Conservation (phyloP, 2,888 invertebrate species). For the Nematopogon swammerdamellus region DNA sequence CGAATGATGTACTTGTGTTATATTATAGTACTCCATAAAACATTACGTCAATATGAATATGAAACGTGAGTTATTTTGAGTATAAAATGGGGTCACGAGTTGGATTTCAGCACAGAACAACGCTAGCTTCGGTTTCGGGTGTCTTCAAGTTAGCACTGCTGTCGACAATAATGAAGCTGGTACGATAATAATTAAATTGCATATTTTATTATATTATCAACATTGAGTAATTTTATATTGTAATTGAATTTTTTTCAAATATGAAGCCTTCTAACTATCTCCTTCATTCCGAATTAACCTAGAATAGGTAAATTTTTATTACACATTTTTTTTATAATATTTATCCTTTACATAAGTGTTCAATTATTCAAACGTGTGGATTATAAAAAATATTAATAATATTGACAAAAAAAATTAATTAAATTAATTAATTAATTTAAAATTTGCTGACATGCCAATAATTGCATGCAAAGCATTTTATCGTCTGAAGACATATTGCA, state of each 20-base stretch:
- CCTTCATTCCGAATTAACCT: too few species aligned
- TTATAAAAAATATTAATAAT: too few species aligned
- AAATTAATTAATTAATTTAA: too few species aligned
- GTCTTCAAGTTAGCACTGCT: background rate
- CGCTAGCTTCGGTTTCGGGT: background rate
- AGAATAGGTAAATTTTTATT: too few species aligned
- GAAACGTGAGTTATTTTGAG: background rate
- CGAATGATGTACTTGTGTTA: background rate
- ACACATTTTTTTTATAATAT: too few species aligned
- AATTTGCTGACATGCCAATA: too few species aligned
- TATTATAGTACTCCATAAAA: background rate
- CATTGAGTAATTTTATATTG: slow-evolving; percentile 5
- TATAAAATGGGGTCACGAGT: background rate
- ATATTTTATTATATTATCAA: slow-evolving; percentile 1
- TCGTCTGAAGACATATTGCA: too few species aligned
- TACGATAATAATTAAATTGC: background rate
- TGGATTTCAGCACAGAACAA: background rate
- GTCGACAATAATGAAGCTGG: background rate
- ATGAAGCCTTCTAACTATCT: too few species aligned
- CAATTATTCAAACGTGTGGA: too few species aligned
- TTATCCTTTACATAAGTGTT: too few species aligned
- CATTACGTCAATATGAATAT: background rate
- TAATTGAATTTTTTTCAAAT: slow-evolving; percentile 9
- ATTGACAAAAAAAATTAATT: too few species aligned
- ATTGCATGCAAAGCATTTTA: too few species aligned